Conservation (phyloP, 2,888 invertebrate species). For the Parelbella ahira region DNA sequence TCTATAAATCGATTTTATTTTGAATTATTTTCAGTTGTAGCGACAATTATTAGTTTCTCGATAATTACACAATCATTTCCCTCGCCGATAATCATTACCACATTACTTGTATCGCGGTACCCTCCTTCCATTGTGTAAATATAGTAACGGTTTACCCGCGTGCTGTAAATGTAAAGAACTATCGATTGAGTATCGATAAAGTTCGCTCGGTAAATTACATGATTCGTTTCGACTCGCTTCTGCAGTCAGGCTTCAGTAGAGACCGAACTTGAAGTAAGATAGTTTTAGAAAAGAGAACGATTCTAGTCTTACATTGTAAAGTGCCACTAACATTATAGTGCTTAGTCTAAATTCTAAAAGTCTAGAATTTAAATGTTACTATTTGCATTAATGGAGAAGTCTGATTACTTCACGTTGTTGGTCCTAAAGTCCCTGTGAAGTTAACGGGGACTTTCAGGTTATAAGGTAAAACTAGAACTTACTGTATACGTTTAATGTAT, state of each 20-base stretch:
- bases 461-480: no score
- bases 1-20: background rate
- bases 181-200: slow-evolving; percentile 13
- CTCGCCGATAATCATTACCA: slow-evolving; percentile 23
- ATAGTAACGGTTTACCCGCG: slow-evolving; percentile 14
- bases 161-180: background rate
- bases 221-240: slow-evolving; percentile 18
- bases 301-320: slow-evolving; percentile 13
- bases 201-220: slow-evolving; percentile 9
- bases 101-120: slow-evolving; percentile 23
- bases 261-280: slow-evolving; percentile 1
- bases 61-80: slow-evolving; percentile 22
- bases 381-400: slow-evolving; percentile 15
- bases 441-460: no score
- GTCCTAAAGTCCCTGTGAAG: no score
- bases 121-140: slow-evolving; percentile 24
- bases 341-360: slow-evolving; percentile 10
- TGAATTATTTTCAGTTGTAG: slow-evolving; percentile 2
- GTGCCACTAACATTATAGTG: slow-evolving; percentile 20
- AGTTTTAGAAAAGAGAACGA: slow-evolving; percentile 4
- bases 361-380: slow-evolving; percentile 19
- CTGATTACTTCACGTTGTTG: slow-evolving; percentile 13
- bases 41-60: slow-evolving; percentile 14
- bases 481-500: no score
- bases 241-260: slow-evolving; percentile 20